Evolutionary conservation across 2,888 invertebrate genomes (phyloP).

Genomic region (Himalopsyche tibetana): DNA sequence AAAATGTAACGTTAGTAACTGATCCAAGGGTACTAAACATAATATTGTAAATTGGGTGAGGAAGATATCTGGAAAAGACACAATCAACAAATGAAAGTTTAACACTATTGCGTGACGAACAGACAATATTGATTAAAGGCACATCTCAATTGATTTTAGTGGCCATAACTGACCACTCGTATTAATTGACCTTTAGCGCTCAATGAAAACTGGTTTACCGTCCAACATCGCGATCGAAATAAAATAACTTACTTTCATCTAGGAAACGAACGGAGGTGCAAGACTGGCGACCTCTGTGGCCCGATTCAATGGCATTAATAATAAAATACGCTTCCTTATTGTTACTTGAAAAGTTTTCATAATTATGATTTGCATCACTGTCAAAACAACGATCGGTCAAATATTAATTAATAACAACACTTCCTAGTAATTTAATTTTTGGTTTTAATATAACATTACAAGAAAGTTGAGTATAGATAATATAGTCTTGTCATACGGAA

Average conservation of each 20-base stretch:
- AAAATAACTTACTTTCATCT: constrained; percentile 62
- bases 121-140: not conserved
- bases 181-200: constrained; percentile 66
- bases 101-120: no score
- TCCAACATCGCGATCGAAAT: constrained; percentile 46
- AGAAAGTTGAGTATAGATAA: no score
- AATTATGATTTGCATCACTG: constrained; percentile 10
- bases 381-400: not conserved
- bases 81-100: no score
- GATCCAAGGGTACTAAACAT: not conserved
- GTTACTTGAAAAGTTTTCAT: not conserved
- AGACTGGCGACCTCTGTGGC: constrained; percentile 63
- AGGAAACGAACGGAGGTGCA: constrained; percentile 66
- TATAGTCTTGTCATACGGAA: no score
- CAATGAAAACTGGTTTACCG: constrained; percentile 56
- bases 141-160: not conserved
- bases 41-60: no score
- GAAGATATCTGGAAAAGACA: no score
- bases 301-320: constrained; percentile 38
- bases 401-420: not conserved
- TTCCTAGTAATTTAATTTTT: constrained; percentile 1
- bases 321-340: constrained; percentile 28
- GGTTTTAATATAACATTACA: no score
- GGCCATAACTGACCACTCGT: constrained; percentile 50
- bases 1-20: constrained; percentile 35